Evolutionary conservation across 2,888 invertebrate species (phyloP), one percentile per base, ranked within the genome.

Genomic region (Apantesis nais): DNA sequence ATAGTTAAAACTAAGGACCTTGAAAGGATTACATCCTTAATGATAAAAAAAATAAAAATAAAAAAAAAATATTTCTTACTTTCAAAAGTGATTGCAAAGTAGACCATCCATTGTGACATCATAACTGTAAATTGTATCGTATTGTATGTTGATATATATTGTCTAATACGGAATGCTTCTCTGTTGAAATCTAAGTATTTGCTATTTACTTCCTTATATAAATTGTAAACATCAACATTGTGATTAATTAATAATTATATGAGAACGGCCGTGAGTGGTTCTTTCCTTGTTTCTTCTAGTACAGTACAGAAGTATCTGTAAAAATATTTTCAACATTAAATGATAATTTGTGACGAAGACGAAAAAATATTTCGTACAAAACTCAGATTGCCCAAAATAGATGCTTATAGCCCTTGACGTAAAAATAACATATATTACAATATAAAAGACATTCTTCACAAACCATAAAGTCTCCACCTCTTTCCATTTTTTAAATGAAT

Each of bases 291-390:
- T 29, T 29, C 25, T 58, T 58, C 58, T 58, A 29, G 14, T 29
- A 29, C 29, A 80, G 77, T 14, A 29, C 29, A 58, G 25, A 14
- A 58, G 14, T 58, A 16, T 25, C 25, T 58, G 25, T 16, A 82
- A 81, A 81, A 16, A 58, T 4, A 29, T 58, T 14, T 25, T 5
- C 5, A 29, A 16, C 25, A 25, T 55, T 3, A 11, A 19, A n/a
- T 55, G 55, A 25, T 55, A n/a, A 12, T n/a, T 7, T 25, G 52
- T 52, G n/a, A n/a, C 52, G n/a, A 11, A 52, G 9, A 11, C 22
- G 52, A 52, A n/a, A n/a, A 52, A 52, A 52, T 2, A 44, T 0
- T 16, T 16, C 16, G 14, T 1, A 16, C 16, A 44, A 16, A 44
- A 16, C 8, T 8, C 3, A 37, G 8, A 37, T 7, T 37, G 37